Percentiles rank a stretch among this genome's conserved stretches.
These are phyloP conservation scores for Porites lobata DNA, from an alignment of 92 coral and sea anemone species.

Conservation along the genomic window DNA sequence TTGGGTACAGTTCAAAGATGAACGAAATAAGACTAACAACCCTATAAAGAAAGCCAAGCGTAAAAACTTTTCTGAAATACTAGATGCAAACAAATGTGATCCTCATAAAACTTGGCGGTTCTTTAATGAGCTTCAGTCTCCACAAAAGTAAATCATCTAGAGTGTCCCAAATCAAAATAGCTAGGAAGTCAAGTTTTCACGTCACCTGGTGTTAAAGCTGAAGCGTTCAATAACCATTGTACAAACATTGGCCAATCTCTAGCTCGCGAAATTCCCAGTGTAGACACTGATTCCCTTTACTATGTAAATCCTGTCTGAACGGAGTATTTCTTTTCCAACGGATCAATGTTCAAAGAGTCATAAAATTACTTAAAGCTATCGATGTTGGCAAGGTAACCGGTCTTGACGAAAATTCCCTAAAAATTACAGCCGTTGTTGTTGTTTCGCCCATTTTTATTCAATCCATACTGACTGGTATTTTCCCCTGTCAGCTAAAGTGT, in stretches of 20 bases:
- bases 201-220: constrained; percentile 19
- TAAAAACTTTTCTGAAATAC: constrained; percentile 27
- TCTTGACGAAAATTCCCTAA: constrained; percentile 41
- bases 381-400: constrained; percentile 46
- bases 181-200: no score
- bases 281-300: constrained; percentile 25
- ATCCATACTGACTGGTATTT: constrained; percentile 45
- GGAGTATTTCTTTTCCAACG: constrained; percentile 14
- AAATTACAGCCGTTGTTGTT: constrained; percentile 44
- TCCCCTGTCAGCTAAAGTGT: constrained; percentile 48
- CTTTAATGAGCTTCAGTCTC: constrained; percentile 66
- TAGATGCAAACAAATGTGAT: constrained; percentile 28
- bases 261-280: constrained; percentile 50
- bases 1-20: no score
- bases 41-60: constrained; percentile 43
- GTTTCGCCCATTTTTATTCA: constrained; percentile 44
- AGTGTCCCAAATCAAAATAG: constrained; percentile 38
- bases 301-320: not conserved
- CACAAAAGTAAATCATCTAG: constrained; percentile 43
- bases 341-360: constrained; percentile 7
- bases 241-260: constrained; percentile 46
- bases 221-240: constrained; percentile 60
- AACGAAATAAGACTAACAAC: no score
- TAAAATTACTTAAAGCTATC: constrained; percentile 20
- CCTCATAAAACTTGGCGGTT: constrained; percentile 68